These are phyloP conservation scores for Ceratoteleas bidentatus DNA, from an alignment of 1,140 invertebrate genomes.

Conservation along the genomic window DNA sequence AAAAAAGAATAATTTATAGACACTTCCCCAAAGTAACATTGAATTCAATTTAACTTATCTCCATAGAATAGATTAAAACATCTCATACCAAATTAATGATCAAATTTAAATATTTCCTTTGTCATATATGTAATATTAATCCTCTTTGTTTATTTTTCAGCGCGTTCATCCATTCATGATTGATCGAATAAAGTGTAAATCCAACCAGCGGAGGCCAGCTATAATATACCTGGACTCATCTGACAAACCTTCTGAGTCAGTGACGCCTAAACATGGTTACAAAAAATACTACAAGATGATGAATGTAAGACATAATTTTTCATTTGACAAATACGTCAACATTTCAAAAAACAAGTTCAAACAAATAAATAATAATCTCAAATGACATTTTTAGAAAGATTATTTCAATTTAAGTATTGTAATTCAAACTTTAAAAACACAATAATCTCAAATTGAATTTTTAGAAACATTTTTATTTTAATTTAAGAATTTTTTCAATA, in stretches of 20 bases:
- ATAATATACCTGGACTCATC: slow-evolving; percentile 76
- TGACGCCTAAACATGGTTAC: slow-evolving; percentile 73
- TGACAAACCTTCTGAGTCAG: slow-evolving; percentile 74
- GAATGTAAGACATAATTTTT: slow-evolving; percentile 29
- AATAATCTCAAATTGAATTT: too few relatives aligned
- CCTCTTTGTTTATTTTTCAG: slow-evolving; percentile 71
- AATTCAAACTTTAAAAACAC: neutral
- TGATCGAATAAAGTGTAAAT: slow-evolving; percentile 79
- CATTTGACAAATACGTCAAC: too few relatives aligned
- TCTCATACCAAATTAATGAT: neutral
- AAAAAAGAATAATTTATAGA: too few relatives aligned
- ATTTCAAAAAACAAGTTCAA: too few relatives aligned
- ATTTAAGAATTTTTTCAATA: neutral
- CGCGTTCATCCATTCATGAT: slow-evolving; percentile 78
- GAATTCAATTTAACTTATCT: too few relatives aligned
- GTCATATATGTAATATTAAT: neutral
- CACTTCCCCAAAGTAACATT: too few relatives aligned
- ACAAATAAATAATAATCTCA: too few relatives aligned
- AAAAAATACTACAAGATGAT: slow-evolving; percentile 76
- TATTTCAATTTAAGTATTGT: too few relatives aligned
- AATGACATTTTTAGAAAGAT: too few relatives aligned
- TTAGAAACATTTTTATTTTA: too few relatives aligned
- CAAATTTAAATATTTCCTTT: neutral
- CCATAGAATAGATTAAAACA: too few relatives aligned
- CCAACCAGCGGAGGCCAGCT: slow-evolving; percentile 78